Base-by-base conservation (phyloP, 2,888 invertebrate genomes). In the Thalpophila matura region DNA sequence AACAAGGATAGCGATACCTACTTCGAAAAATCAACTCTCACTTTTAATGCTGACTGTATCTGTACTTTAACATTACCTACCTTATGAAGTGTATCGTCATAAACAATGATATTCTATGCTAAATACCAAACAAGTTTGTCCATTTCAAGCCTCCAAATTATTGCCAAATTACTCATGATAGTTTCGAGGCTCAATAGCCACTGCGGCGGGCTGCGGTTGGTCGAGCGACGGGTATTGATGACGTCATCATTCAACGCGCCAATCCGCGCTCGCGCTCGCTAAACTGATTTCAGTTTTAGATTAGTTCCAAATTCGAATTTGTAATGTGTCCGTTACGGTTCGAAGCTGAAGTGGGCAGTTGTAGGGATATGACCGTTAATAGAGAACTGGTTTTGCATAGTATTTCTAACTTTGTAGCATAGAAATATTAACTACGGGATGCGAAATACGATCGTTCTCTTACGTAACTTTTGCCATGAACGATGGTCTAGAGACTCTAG, bases 231-330 rank as follows among this genome's bases (percentile, higher is more conserved):
- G 77, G 79, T 89, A 93, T 92, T 90, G 89, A 94, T 93, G 90
- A 91, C 90, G 91, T 92, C 93, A 94, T 93, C 88, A 84, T 85
- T 94, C 91, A 91, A 75, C 84, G 76, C 85, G 86, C 93, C 92
- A 93, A 92, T 92, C 91, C 88, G 86, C 85, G 85, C 80, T 73
- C 82, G 78, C 83, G 84, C 80, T 68, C 81, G 80, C 84, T 83
- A 85, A 89, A 91, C 89, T 87, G 92, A 92, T 92, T 89, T 88
- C 86, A 93, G 90, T 92, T 92, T 84, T 82, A 89, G 90, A 88
- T 88, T 81, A 91, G 90, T 90, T 91, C 81, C 76, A 82, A 91
- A 89, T 90, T 89, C 89, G 68, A 89, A 91, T 91, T 91, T 89
- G 89, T 90, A 84, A 88, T 81, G 79, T 82, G 79, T 74, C 74